Conservation (phyloP, 1,140 invertebrate species). For the Physella acuta region DNA sequence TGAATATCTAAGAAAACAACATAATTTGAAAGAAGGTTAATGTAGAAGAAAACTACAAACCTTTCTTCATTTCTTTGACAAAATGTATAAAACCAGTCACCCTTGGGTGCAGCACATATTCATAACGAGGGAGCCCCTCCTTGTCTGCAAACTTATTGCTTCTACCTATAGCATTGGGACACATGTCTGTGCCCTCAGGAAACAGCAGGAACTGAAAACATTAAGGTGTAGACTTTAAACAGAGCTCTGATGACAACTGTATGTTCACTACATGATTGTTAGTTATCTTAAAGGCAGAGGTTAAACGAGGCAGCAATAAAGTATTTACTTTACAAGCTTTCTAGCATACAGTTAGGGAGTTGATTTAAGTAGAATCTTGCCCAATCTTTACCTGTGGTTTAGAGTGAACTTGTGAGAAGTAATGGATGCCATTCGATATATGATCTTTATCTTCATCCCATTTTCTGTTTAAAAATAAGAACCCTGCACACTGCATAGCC, state of each 20-base stretch:
- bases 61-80: slow-evolving; percentile 68
- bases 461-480: slow-evolving; percentile 78
- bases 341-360: no score
- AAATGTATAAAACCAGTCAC: slow-evolving; percentile 79
- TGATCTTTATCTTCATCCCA: slow-evolving; percentile 76
- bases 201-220: slow-evolving; percentile 74
- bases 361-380: no score
- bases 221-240: no score
- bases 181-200: slow-evolving; percentile 86
- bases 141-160: slow-evolving; percentile 76
- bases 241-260: no score
- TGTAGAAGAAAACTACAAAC: slow-evolving; percentile 51
- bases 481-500: slow-evolving; percentile 85
- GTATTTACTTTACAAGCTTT: no score
- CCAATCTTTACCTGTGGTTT: slow-evolving; percentile 57
- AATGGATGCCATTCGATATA: slow-evolving; percentile 72
- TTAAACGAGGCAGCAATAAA: no score
- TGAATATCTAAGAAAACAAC: neutral
- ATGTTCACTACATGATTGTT: no score
- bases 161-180: slow-evolving; percentile 69
- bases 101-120: slow-evolving; percentile 79
- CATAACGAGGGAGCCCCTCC: slow-evolving; percentile 70
- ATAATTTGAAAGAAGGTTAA: neutral
- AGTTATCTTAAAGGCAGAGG: no score
- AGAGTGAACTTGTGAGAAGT: slow-evolving; percentile 69